Evolutionary conservation across 2,888 invertebrate genomes (phyloP).

Genomic region (Aricia artaxerxes): DNA sequence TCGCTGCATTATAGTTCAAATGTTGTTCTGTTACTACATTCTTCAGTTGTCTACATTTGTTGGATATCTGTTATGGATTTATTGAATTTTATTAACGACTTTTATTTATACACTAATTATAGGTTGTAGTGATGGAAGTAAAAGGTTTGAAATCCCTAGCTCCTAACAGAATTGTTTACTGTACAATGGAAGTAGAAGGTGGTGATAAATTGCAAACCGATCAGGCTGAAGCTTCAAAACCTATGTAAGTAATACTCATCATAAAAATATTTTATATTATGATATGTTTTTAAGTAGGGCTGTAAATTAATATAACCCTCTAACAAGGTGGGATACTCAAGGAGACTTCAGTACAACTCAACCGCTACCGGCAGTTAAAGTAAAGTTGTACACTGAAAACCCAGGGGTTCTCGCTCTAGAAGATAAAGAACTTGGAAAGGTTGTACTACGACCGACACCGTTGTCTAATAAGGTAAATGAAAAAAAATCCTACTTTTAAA

Average conservation of each 20-base stretch:
- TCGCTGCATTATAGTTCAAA: neutral
- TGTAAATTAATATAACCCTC: neutral
- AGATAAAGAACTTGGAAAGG: slow-evolving; percentile 98
- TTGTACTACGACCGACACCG: slow-evolving; percentile 92
- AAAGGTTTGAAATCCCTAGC: slow-evolving; percentile 98
- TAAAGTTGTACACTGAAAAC: slow-evolving; percentile 98
- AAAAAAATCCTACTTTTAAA: neutral
- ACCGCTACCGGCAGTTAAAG: slow-evolving; percentile 97
- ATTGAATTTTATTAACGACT: slow-evolving; percentile 8
- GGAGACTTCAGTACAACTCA: slow-evolving; percentile 99
- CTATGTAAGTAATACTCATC: slow-evolving; percentile 84
- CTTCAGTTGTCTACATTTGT: neutral
- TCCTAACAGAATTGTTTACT: slow-evolving; percentile 98
- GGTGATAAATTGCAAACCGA: slow-evolving; percentile 99
- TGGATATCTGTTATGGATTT: neutral
- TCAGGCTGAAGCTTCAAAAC: slow-evolving; percentile 99
- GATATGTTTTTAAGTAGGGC: neutral
- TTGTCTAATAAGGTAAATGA: slow-evolving; percentile 88
- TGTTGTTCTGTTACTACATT: neutral
- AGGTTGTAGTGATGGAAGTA: slow-evolving; percentile 99
- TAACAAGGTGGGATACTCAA: slow-evolving; percentile 98
- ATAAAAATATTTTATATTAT: neutral
- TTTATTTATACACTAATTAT: slow-evolving; percentile 50
- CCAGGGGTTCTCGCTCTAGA: slow-evolving; percentile 98
- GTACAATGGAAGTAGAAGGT: slow-evolving; percentile 99